Evolutionary conservation across 2,888 invertebrate genomes (phyloP).

Genomic region (Agrotis exclamationis): DNA sequence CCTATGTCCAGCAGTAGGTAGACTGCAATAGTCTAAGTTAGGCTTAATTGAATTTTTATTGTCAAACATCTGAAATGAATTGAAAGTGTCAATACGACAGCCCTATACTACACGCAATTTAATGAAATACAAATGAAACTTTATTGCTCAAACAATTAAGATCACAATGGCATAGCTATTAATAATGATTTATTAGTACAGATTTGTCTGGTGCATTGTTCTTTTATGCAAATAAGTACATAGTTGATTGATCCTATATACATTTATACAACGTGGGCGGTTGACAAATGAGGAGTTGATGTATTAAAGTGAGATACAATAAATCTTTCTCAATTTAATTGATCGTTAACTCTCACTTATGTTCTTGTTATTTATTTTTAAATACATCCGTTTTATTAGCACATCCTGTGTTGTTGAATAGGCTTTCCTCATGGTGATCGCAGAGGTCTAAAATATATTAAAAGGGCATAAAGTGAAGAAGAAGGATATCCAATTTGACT

Average conservation of each 20-base stretch:
- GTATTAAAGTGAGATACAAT: constrained; percentile 20
- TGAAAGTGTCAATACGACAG: background rate
- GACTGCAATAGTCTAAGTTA: too few species aligned
- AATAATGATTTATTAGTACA: constrained; percentile 35
- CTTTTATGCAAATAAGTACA: constrained; percentile 57
- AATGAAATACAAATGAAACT: constrained; percentile 46
- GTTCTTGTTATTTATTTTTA: background rate
- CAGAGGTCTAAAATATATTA: too few species aligned
- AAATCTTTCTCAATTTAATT: constrained; percentile 36
- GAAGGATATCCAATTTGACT: background rate
- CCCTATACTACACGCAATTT: constrained; percentile 28
- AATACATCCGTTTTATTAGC: background rate
- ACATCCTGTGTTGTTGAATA: background rate
- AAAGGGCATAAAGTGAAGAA: background rate
- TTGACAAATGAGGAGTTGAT: constrained; percentile 48
- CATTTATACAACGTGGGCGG: constrained; percentile 28
- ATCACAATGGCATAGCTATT: constrained; percentile 32
- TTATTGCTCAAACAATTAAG: constrained; percentile 34
- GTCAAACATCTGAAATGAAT: background rate
- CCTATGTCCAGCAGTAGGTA: too few species aligned
- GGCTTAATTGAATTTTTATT: too few species aligned
- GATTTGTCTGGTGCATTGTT: constrained; percentile 59
- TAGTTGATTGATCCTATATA: constrained; percentile 42
- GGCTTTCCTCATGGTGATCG: background rate
- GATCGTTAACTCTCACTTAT: constrained; percentile 5